Conservation (phyloP, 2,888 invertebrate species). For the Lithophane socia region DNA sequence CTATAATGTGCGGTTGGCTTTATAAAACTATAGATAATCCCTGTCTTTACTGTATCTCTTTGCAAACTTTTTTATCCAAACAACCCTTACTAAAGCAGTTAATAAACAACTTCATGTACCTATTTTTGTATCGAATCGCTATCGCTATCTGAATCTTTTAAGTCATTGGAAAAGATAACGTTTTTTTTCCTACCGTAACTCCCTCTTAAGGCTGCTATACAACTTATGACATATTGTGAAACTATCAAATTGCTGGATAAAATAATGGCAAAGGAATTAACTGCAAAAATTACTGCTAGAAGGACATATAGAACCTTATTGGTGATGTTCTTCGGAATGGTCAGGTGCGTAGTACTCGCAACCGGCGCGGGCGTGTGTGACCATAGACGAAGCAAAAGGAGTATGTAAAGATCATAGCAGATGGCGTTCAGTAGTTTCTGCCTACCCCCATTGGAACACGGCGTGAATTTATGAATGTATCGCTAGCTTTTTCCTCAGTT, state of each 20-base stretch:
- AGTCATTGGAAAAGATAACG: not conserved
- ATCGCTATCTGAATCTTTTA: not conserved
- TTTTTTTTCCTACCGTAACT: slow-evolving; percentile 35
- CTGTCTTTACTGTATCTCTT: not conserved
- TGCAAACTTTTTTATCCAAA: not conserved
- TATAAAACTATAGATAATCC: not conserved
- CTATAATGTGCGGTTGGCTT: not conserved
- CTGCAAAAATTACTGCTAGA: not conserved
- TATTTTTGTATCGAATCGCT: not conserved
- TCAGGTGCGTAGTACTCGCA: not conserved
- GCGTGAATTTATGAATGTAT: not conserved
- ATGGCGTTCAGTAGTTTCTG: not conserved
- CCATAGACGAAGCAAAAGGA: not conserved
- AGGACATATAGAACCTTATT: not conserved
- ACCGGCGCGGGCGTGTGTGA: too few species aligned
- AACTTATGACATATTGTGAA: slow-evolving; percentile 16
- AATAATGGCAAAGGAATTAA: not conserved
- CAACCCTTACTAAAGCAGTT: not conserved
- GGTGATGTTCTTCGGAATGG: not conserved
- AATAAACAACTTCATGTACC: not conserved
- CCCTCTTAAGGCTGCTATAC: not conserved
- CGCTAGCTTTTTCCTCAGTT: not conserved
- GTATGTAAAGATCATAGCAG: not conserved
- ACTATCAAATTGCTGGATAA: not conserved
- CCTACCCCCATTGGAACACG: not conserved